Conservation (phyloP, 2,113 vertebrate genomes). For the Aplodontia rufa region DNA sequence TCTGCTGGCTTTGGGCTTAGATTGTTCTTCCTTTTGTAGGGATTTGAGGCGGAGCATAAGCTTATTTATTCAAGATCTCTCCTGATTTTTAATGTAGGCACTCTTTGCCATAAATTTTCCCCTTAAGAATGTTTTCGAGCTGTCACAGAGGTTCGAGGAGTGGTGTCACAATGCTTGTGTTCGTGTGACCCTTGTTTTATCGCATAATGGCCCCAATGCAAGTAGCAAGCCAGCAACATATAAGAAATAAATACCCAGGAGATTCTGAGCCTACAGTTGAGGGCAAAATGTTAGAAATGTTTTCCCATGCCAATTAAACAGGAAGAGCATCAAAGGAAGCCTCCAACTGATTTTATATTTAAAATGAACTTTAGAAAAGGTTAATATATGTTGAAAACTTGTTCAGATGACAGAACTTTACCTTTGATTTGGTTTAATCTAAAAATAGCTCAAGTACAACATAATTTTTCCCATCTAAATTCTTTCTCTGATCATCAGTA, state of each 20-base stretch:
- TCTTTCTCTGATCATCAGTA: constrained; percentile 20
- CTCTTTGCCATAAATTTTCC: no score
- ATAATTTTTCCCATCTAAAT: constrained; percentile 24
- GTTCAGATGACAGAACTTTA: neutral
- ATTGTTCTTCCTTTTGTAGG: no score
- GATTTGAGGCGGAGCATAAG: no score
- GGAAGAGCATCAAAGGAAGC: neutral
- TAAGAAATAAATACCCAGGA: neutral
- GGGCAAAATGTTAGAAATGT: no score
- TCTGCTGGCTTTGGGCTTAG: no score
- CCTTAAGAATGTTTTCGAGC: no score
- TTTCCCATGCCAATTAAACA: neutral
- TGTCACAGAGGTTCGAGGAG: no score
- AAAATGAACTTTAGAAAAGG: neutral
- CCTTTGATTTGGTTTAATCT: neutral
- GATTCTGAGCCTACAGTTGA: neutral
- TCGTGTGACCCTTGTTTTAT: neutral
- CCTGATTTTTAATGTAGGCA: no score
- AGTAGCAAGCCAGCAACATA: neutral
- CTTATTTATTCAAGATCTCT: no score
- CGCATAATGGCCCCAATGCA: neutral
- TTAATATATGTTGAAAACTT: neutral
- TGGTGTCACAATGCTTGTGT: neutral
- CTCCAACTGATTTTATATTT: neutral
- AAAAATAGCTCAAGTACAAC: neutral